Evolutionary conservation across 2,888 invertebrate species (phyloP), one percentile per base, ranked within the genome.

Genomic region (Mythimna loreyi): DNA sequence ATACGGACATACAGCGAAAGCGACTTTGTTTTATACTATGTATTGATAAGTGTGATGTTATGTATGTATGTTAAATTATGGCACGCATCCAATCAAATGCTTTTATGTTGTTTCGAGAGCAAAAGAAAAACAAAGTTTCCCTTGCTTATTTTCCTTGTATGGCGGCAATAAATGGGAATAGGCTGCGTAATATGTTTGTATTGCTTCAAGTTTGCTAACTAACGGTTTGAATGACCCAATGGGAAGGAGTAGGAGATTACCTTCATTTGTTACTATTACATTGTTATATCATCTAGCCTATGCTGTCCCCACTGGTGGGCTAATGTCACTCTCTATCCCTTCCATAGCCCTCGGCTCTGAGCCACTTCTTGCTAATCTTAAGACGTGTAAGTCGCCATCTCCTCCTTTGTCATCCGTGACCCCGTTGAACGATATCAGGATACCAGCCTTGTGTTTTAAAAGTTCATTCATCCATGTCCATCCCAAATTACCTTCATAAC

Each of bases 61-160:
- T 52, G 47, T 68, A 56, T 21, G 50, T 59, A 56, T 62, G 68
- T 64, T 59, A 78, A 78, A 78, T 77, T 74, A 74, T 78, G 69
- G 78, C 74, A 69, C 62, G 50, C 43, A 74, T 74, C 72, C 78
- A 77, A 76, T 76, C 72, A 76, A 78, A 78, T 33, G 62, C 59
- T 78, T 62, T 74, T 50, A 66, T 58, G 45, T 69, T 66, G 68
- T 66, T 73, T 72, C 52, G 47, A 52, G 28, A 66, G 30, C 28
- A 67, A 56, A 66, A 67, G 60, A 77, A 69, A 36, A 65, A 78
- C 3, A 43, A 57, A 69, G 53, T 66, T 71, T 59, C 52, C 43
- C 49, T 69, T 52, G 47, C 55, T 66, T 52, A 45, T 73, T 77
- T 77, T 78, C 77, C 78, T 78, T 60, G 45, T 78, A 33, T 28